Evolutionary conservation across 2,888 invertebrate genomes (phyloP).

Genomic region (Spialia ferax): DNA sequence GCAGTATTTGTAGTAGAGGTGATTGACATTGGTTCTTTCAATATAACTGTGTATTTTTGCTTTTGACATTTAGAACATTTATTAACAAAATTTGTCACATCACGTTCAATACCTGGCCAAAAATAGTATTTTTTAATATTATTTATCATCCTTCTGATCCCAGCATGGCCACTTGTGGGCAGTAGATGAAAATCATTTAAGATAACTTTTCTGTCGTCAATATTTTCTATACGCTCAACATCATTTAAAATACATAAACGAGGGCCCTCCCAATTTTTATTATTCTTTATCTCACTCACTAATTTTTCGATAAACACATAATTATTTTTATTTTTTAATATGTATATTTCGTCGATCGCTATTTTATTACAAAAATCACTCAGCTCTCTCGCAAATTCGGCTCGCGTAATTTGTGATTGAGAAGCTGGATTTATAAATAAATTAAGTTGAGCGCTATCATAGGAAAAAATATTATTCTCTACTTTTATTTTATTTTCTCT

Average conservation of each 20-base stretch:
- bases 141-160: background rate
- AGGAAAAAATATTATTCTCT: background rate
- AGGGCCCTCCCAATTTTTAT: background rate
- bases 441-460: too few relatives aligned
- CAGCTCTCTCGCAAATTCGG: conserved; percentile 36
- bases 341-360: background rate
- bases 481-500: background rate
- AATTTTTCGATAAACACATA: background rate
- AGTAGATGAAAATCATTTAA: background rate
- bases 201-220: background rate
- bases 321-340: background rate
- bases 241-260: background rate
- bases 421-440: background rate
- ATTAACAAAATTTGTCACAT: background rate
- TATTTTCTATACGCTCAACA: background rate
- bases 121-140: background rate
- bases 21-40: too few relatives aligned
- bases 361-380: conserved; percentile 15
- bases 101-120: background rate
- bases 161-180: background rate
- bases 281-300: background rate
- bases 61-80: background rate
- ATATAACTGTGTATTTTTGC: background rate
- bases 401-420: conserved; percentile 5
- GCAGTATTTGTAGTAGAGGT: too few relatives aligned